phyloP scores from a whole-genome alignment of 2,113 vertebrate species.

The Nesoenas mayeri region DNA sequence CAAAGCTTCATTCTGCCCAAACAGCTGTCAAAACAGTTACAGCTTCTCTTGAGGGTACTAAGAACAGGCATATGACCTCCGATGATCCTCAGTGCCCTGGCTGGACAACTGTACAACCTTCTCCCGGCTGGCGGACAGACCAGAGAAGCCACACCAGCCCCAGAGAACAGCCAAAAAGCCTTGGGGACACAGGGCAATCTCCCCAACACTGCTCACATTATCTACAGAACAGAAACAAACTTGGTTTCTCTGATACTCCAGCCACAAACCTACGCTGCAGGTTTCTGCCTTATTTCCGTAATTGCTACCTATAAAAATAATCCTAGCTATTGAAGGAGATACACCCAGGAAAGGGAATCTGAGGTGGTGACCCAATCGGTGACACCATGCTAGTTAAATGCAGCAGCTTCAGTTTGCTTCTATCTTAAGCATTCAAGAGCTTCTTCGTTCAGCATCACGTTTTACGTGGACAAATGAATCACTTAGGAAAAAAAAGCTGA shows the following conservation, averaged over 20 bases:
- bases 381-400: constrained; percentile 12
- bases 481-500: neutral
- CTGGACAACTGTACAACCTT: neutral
- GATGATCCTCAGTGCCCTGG: fast-evolving
- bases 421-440: neutral
- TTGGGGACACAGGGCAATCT: neutral
- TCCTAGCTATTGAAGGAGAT: neutral
- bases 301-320: constrained; percentile 31
- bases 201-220: fast-evolving
- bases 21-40: neutral
- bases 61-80: neutral
- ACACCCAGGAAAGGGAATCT: constrained; percentile 33
- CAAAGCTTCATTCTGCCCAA: neutral
- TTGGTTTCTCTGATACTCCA: neutral
- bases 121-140: neutral
- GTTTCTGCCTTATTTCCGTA: neutral
- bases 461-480: neutral
- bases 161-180: neutral
- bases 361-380: neutral
- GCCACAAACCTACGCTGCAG: neutral
- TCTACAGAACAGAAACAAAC: neutral
- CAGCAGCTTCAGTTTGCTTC: constrained; percentile 41
- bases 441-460: constrained; percentile 21
- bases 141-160: neutral
- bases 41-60: neutral